phyloP scores from a whole-genome alignment of 2,888 invertebrate species.

The Polydesmus complanatus region DNA sequence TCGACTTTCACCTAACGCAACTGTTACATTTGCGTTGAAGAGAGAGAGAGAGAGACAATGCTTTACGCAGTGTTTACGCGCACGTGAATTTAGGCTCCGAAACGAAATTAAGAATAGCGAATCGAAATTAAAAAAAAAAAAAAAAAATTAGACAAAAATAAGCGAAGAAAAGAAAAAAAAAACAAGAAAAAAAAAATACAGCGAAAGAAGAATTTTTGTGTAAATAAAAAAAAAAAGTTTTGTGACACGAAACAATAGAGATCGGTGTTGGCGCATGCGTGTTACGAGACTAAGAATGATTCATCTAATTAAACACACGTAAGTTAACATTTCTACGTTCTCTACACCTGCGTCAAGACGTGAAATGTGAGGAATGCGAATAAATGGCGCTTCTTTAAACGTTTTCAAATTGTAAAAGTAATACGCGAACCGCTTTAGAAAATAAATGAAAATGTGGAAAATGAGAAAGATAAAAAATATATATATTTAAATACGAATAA shows the following conservation, averaged over 20 bases:
- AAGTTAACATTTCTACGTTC: neutral
- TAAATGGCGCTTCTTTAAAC: neutral
- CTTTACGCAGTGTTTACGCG: too few species aligned
- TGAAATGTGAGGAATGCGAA: neutral
- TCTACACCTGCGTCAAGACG: neutral
- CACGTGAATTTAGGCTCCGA: too few species aligned
- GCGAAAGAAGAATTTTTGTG: neutral
- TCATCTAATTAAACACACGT: neutral
- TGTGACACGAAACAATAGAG: neutral
- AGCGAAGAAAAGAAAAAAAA: neutral
- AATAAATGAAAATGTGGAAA: too few species aligned
- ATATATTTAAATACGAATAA: too few species aligned
- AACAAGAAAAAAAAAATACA: neutral
- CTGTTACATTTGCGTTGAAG: too few species aligned
- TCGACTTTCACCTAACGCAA: too few species aligned
- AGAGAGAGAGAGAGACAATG: neutral
- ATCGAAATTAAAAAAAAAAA: neutral
- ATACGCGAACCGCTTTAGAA: too few species aligned
- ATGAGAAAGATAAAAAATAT: too few species aligned
- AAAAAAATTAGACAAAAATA: neutral
- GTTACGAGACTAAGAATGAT: neutral
- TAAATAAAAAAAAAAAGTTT: neutral
- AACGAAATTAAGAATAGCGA: neutral
- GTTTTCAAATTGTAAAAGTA: neutral
- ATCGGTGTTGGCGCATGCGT: neutral